Conservation (phyloP, 2,113 vertebrate species). For the Sylvietta virens region DNA sequence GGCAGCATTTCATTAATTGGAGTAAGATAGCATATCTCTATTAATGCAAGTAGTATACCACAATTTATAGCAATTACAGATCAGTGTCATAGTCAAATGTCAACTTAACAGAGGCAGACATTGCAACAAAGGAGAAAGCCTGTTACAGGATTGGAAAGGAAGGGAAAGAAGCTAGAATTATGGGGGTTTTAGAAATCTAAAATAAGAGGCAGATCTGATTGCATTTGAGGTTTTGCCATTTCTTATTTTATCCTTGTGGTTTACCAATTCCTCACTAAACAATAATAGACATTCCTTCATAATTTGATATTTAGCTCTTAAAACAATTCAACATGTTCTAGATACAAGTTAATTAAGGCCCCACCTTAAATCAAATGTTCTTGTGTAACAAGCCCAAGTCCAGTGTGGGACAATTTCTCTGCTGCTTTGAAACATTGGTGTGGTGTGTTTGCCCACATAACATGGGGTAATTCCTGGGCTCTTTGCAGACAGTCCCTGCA, state of each 20-base stretch:
- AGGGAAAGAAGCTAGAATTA: neutral
- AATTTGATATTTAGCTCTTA: slow-evolving; percentile 19
- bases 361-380: neutral
- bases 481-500: neutral
- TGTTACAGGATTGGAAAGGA: neutral
- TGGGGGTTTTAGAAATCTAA: neutral
- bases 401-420: neutral
- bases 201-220: slow-evolving; percentile 1
- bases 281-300: neutral
- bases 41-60: neutral
- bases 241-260: slow-evolving; percentile 37
- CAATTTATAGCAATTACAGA: neutral
- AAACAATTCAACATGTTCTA: slow-evolving; percentile 12
- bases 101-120: neutral
- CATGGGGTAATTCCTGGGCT: neutral
- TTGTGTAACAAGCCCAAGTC: neutral
- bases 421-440: neutral
- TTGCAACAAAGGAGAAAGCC: neutral
- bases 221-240: neutral
- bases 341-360: neutral
- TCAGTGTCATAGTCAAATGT: neutral
- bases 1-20: neutral
- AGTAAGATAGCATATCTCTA: neutral
- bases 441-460: neutral
- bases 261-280: neutral